Percentiles rank a stretch among this genome's conserved stretches.
Conservation (phyloP, 1,140 invertebrate species). For the Teleogryllus occipitalis region DNA sequence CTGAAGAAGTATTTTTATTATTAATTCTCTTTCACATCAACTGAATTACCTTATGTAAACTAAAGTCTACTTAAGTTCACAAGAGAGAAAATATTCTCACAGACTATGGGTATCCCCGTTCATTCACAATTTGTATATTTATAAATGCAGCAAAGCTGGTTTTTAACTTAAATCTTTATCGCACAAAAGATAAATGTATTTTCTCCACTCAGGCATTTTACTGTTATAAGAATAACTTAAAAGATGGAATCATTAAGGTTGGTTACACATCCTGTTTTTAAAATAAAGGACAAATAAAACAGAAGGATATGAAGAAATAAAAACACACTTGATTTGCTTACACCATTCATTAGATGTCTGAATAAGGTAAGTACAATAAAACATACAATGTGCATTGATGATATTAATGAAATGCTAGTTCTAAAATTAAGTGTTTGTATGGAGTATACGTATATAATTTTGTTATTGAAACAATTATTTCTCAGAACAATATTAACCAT, state of each 20-base stretch:
- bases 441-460: background rate
- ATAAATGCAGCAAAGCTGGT: too few relatives aligned
- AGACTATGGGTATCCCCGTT: too few relatives aligned
- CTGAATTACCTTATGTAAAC: too few relatives aligned
- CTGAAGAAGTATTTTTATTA: too few relatives aligned
- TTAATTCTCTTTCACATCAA: too few relatives aligned
- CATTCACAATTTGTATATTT: too few relatives aligned
- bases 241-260: too few relatives aligned
- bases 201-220: background rate
- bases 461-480: background rate
- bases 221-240: background rate
- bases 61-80: too few relatives aligned
- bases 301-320: background rate
- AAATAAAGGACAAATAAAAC: background rate
- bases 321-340: background rate
- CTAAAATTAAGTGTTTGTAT: conserved; percentile 3
- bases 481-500: background rate
- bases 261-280: background rate
- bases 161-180: too few relatives aligned
- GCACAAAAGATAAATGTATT: too few relatives aligned
- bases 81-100: too few relatives aligned
- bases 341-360: background rate
- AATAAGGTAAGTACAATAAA: conserved; percentile 6
- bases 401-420: conserved; percentile 6
- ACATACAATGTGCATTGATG: background rate